Percentiles rank a stretch among this genome's conserved stretches.
Evolutionary conservation across 2,888 invertebrate genomes (phyloP).

Genomic region (Synanthedon andrenaeformis): DNA sequence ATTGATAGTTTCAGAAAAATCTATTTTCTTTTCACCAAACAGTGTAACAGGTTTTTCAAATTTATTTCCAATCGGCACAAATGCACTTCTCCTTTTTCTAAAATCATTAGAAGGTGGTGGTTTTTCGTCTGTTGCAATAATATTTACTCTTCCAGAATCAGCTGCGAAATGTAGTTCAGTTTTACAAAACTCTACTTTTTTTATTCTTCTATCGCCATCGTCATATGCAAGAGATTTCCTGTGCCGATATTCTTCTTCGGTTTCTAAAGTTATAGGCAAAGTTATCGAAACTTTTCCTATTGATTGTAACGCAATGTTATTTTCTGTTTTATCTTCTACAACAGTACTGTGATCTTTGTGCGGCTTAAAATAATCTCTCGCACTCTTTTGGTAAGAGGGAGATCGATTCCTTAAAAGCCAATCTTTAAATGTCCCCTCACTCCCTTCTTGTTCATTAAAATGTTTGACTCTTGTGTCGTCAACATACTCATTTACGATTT

Average conservation of each 20-base stretch:
- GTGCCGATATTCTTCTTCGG: slow-evolving; percentile 25
- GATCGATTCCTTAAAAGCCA: slow-evolving; percentile 55
- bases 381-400: slow-evolving; percentile 29
- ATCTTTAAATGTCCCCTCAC: slow-evolving; percentile 34
- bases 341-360: slow-evolving; percentile 31
- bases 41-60: slow-evolving; percentile 72
- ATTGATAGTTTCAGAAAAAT: slow-evolving; percentile 19
- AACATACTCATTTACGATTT: slow-evolving; percentile 64
- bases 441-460: slow-evolving; percentile 29
- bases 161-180: slow-evolving; percentile 90
- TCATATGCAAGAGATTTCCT: slow-evolving; percentile 31
- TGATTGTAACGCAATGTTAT: slow-evolving; percentile 46
- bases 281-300: slow-evolving; percentile 54
- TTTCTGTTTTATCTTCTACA: slow-evolving; percentile 33
- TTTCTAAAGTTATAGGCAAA: slow-evolving; percentile 42
- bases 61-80: slow-evolving; percentile 51
- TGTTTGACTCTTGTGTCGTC: slow-evolving; percentile 23
- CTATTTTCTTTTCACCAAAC: slow-evolving; percentile 66
- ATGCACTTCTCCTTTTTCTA: slow-evolving; percentile 74
- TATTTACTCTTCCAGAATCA: slow-evolving; percentile 86
- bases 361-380: slow-evolving; percentile 22
- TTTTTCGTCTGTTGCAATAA: slow-evolving; percentile 89
- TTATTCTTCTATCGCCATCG: slow-evolving; percentile 63
- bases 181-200: slow-evolving; percentile 88
- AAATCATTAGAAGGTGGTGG: slow-evolving; percentile 87